phyloP scores from a whole-genome alignment of 2,888 invertebrate species.

The Cotesia congregata region DNA sequence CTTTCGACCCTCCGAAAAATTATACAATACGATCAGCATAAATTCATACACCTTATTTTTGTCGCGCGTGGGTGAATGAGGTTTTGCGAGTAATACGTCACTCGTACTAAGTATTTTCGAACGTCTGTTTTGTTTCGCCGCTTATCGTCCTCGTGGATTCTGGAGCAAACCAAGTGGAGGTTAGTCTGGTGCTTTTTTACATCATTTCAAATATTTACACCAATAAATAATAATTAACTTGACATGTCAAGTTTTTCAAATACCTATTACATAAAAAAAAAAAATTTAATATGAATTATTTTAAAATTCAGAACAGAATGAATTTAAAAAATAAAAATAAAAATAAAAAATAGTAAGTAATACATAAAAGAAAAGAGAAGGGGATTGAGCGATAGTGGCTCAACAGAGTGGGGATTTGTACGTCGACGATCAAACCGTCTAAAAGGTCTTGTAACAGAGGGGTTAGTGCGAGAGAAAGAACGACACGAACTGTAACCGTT shows the following conservation, averaged over 20 bases:
- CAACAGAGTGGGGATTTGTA: constrained; percentile 48
- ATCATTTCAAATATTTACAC: not conserved
- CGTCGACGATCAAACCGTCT: constrained; percentile 61
- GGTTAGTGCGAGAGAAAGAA: constrained; percentile 67
- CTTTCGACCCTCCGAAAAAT: constrained; percentile 26
- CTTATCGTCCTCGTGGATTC: constrained; percentile 44
- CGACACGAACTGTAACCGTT: constrained; percentile 64
- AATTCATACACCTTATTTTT: constrained; percentile 55
- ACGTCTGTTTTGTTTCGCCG: constrained; percentile 48
- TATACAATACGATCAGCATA: constrained; percentile 23
- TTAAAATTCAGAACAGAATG: not conserved
- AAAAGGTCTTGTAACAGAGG: constrained; percentile 68
- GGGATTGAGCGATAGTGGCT: constrained; percentile 30
- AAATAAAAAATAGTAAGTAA: constrained; percentile 16
- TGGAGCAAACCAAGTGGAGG: constrained; percentile 48
- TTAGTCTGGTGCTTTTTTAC: constrained; percentile 51
- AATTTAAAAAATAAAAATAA: constrained; percentile 13
- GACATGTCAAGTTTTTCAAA: not conserved
- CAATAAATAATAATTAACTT: not conserved
- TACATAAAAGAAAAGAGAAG: constrained; percentile 22
- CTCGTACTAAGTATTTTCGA: constrained; percentile 55
- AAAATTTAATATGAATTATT: not conserved
- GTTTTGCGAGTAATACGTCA: constrained; percentile 45
- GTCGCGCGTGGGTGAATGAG: constrained; percentile 64
- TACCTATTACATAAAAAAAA: not conserved